Evolutionary conservation across 2,797 vertebrate genomes (phyloP), one percentile per base, ranked within the genome.

Genomic region (Coreius guichenoti): DNA sequence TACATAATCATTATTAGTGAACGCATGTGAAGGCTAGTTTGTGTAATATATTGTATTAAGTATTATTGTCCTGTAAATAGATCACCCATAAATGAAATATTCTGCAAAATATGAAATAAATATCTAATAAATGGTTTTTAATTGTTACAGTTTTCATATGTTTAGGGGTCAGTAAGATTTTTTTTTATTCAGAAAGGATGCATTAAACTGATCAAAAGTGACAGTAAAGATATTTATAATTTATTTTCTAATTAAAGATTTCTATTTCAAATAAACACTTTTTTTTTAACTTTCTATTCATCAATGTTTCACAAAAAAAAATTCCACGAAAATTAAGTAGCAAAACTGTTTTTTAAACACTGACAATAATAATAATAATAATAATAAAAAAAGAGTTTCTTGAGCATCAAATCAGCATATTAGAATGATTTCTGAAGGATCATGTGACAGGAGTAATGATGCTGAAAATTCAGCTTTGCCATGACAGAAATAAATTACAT

Each of bases 41-140:
- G 91, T 95, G 90, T 93, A 95, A 89, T 89, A 95, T 95, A 96
- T 90, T 94, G 93, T 91, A 88, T 87, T 91, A 90, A 93, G 89
- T 89, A 90, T 89, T 86, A 89, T 77, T 90, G 81, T 87, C 82
- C 11, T 94, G 93, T 93, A 94, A 92, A 95, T 92, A 93, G 3
- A 19, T 89, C 82, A 87, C 91, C 91, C 93, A 91, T 92, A 92
- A 94, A 93, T 92, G 75, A 91, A 91, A 86, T 87, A 90, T 89
- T 90, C 89, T 90, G 81, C n/a, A 74, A 84, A 90, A 82, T 91
- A 84, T 78, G 75, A 78, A 76, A 86, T 83, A 85, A 88, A 86
- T 63, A 79, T 90, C 89, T 63, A 94, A 93, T 90, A 86, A 89
- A 87, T 78, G 56, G 54, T 83, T 77, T 36, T 69, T 6, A 74